Evolutionary conservation across 2,113 vertebrate species (phyloP).

Genomic region (Bettongia penicillata): DNA sequence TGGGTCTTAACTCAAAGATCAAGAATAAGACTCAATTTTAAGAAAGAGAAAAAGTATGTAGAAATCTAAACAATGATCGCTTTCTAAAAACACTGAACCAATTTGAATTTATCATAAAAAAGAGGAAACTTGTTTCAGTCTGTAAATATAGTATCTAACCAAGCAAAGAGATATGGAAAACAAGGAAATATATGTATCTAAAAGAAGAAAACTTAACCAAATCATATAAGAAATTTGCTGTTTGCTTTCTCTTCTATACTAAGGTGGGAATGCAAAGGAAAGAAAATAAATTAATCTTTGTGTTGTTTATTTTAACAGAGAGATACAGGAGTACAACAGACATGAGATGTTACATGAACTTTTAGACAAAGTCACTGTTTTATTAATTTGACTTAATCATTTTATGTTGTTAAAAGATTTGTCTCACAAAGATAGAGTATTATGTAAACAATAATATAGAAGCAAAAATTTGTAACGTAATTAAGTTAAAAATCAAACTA

Average conservation of each 20-base stretch:
- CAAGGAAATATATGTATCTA: not conserved
- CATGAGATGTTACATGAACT: too few species aligned
- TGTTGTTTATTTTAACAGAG: too few species aligned
- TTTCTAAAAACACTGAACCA: not conserved
- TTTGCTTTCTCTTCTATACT: not conserved
- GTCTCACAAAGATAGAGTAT: too few species aligned
- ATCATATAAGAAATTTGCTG: not conserved
- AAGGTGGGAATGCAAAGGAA: too few species aligned
- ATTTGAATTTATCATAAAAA: not conserved
- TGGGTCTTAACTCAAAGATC: not conserved
- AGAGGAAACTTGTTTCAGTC: not conserved
- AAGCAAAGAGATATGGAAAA: not conserved
- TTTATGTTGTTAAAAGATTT: too few species aligned
- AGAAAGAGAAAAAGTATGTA: not conserved
- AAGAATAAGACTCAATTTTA: not conserved
- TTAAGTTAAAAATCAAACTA: too few species aligned
- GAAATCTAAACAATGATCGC: not conserved
- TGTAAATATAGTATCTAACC: not conserved
- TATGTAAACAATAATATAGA: too few species aligned
- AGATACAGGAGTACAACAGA: too few species aligned
- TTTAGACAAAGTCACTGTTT: too few species aligned
- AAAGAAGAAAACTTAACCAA: not conserved
- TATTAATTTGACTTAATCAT: too few species aligned
- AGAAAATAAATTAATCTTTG: too few species aligned
- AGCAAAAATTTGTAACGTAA: too few species aligned